Evolutionary conservation across 2,113 vertebrate genomes (phyloP).

Genomic region (Lasiurus borealis): DNA sequence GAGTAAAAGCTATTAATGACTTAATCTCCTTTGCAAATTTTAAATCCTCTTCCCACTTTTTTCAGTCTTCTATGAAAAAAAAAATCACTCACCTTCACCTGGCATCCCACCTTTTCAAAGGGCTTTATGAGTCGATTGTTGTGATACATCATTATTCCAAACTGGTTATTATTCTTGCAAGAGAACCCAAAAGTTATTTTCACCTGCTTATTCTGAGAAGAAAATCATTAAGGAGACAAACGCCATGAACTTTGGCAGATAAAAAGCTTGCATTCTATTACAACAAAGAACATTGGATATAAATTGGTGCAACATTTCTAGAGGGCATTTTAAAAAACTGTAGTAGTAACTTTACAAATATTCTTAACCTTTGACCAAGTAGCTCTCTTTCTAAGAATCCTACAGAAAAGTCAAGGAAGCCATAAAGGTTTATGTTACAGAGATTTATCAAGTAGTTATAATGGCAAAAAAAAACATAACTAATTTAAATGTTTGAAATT

Average conservation of each 20-base stretch:
- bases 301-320: conserved; percentile 41
- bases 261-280: conserved; percentile 28
- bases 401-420: conserved; percentile 30
- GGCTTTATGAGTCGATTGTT: conserved; percentile 92
- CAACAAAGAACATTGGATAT: background rate
- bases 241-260: background rate
- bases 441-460: conserved; percentile 32
- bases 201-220: conserved; percentile 89
- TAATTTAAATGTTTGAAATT: conserved; percentile 16
- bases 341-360: conserved; percentile 46
- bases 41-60: background rate
- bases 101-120: conserved; percentile 91
- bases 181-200: conserved; percentile 92
- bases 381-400: conserved; percentile 43
- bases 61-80: conserved; percentile 8
- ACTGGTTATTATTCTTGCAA: conserved; percentile 88
- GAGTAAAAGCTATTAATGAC: conserved; percentile 33
- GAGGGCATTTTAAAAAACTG: conserved; percentile 14
- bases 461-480: background rate
- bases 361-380: conserved; percentile 32
- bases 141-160: conserved; percentile 92
- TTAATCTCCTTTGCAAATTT: conserved; percentile 13
- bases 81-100: conserved; percentile 87
- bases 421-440: conserved; percentile 33
- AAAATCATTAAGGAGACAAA: conserved; percentile 78